These are phyloP conservation scores for Nyctereutes procyonoides DNA, from an alignment of 2,113 vertebrate species.

Conservation along the genomic window DNA sequence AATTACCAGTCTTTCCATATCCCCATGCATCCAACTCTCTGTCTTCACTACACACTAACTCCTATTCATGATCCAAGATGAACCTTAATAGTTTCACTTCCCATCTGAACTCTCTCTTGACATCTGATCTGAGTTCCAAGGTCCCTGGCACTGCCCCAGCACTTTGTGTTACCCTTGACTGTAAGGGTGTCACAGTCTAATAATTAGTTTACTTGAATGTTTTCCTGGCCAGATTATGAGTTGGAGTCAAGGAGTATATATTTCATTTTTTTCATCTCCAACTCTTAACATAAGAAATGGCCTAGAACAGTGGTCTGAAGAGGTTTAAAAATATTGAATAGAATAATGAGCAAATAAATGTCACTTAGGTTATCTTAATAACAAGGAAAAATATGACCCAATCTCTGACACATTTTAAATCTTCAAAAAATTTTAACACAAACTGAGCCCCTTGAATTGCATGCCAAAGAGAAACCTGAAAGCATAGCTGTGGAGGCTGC, in stretches of 20 bases:
- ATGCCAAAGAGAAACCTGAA: background rate
- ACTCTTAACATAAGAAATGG: background rate
- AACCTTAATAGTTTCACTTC: background rate
- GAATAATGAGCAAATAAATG: background rate
- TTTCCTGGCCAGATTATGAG: background rate
- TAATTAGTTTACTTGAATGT: background rate
- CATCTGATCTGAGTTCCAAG: fast-evolving
- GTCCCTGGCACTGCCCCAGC: fast-evolving
- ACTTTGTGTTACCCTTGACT: background rate
- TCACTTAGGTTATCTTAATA: background rate
- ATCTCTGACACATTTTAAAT: background rate
- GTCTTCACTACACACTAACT: background rate
- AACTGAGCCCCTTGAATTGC: background rate
- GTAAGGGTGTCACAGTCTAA: background rate
- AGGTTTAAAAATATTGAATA: background rate
- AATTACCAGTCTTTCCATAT: background rate
- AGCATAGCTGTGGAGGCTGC: background rate
- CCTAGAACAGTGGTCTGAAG: background rate
- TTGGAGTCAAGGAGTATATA: background rate
- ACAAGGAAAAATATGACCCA: background rate
- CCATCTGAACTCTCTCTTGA: background rate
- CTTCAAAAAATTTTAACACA: background rate
- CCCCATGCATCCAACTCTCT: background rate
- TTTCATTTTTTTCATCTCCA: background rate
- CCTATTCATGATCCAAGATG: background rate